Percentiles rank a stretch among this genome's conserved stretches.
Evolutionary conservation across 1,140 invertebrate genomes (phyloP).

Genomic region (Zaprionus davidi): DNA sequence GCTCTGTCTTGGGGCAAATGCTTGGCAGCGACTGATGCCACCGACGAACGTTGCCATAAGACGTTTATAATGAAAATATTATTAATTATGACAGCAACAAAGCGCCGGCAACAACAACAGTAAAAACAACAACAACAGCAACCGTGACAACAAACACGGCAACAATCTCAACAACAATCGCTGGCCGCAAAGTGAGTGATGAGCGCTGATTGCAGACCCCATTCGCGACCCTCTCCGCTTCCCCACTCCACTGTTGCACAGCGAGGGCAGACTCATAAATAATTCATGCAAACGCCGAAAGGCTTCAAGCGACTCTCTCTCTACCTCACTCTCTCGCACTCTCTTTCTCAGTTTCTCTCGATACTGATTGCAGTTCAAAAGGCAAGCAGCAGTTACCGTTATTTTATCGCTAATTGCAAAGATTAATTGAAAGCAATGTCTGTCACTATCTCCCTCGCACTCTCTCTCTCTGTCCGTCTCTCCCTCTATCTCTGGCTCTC

Average conservation of each 20-base stretch:
- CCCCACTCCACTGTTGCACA: background rate
- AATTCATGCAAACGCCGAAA: conserved; percentile 69
- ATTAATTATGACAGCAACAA: conserved; percentile 76
- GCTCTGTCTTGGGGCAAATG: conserved; percentile 48
- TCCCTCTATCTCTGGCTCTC: background rate
- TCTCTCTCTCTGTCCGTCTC: background rate
- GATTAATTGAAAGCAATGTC: conserved; percentile 68
- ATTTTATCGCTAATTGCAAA: conserved; percentile 67
- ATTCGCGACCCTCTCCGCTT: background rate
- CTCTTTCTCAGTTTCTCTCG: conserved; percentile 9
- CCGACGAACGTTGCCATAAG: conserved; percentile 55
- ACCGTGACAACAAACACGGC: conserved; percentile 13
- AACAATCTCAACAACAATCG: conserved; percentile 28
- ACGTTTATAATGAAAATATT: conserved; percentile 83
- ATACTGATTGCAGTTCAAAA: conserved; percentile 76
- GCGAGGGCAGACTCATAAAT: conserved; percentile 56
- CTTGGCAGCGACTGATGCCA: conserved; percentile 33
- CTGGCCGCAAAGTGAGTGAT: conserved; percentile 66
- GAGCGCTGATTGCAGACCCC: conserved; percentile 58
- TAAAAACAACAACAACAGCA: background rate
- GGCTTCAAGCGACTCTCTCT: conserved; percentile 53
- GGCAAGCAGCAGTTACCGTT: conserved; percentile 55
- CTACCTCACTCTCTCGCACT: background rate
- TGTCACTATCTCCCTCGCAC: background rate
- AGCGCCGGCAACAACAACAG: conserved; percentile 8